These are phyloP conservation scores for Agrilus planipennis DNA, from an alignment of 1,140 invertebrate species.

Conservation along the genomic window DNA sequence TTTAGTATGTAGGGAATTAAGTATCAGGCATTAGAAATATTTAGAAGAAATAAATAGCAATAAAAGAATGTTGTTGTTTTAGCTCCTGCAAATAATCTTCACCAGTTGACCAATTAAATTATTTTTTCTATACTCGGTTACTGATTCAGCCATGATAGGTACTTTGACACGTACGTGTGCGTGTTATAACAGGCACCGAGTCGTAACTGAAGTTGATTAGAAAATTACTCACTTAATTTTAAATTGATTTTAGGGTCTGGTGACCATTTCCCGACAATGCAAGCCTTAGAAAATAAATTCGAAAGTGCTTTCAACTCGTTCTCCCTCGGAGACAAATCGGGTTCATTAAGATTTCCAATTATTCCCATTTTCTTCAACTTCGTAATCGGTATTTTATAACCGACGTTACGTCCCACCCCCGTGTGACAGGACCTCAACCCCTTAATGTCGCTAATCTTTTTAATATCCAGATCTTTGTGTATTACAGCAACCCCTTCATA, in stretches of 20 bases:
- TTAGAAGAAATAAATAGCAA: too few relatives aligned
- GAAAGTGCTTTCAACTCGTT: conserved; percentile 62
- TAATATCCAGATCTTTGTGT: conserved; percentile 48
- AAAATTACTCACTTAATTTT: conserved; percentile 48
- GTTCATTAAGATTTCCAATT: conserved; percentile 51
- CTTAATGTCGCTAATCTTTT: conserved; percentile 50
- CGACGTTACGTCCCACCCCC: conserved; percentile 64
- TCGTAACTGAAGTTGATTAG: background rate
- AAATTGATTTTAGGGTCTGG: conserved; percentile 55
- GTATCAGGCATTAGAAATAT: too few relatives aligned
- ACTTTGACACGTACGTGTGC: too few relatives aligned
- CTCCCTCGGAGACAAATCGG: conserved; percentile 55
- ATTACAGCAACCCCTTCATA: conserved; percentile 69
- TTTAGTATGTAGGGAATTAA: too few relatives aligned
- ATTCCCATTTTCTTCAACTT: conserved; percentile 57
- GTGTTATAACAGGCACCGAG: too few relatives aligned
- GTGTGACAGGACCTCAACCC: conserved; percentile 70
- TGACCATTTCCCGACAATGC: conserved; percentile 69
- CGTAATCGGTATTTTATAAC: conserved; percentile 63
- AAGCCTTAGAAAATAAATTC: conserved; percentile 60
- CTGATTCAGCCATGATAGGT: too few relatives aligned
- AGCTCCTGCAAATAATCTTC: too few relatives aligned
- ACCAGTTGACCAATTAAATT: too few relatives aligned
- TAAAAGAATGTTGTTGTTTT: too few relatives aligned
- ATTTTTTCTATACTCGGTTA: too few relatives aligned